Evolutionary conservation across 2,113 vertebrate species (phyloP).

Genomic region (Mesocricetus auratus): DNA sequence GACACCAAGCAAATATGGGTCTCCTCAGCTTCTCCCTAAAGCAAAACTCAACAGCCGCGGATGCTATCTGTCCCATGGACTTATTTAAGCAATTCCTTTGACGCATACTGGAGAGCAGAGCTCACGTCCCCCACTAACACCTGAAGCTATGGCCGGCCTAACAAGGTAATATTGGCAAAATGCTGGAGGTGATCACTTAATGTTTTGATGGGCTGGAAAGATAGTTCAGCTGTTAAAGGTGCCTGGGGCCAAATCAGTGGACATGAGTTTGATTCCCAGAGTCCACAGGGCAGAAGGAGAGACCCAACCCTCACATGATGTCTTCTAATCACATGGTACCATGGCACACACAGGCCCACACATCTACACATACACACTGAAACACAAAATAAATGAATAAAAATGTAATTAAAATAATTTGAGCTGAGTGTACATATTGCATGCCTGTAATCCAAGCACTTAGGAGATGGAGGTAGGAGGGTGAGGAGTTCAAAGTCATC

Average conservation of each 20-base stretch:
- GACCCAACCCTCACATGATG: no score
- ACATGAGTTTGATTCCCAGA: background rate
- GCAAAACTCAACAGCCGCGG: background rate
- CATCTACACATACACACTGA: background rate
- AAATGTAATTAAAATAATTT: background rate
- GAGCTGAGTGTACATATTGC: background rate
- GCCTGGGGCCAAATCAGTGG: background rate
- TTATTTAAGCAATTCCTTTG: background rate
- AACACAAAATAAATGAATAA: background rate
- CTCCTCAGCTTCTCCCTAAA: background rate
- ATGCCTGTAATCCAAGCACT: background rate
- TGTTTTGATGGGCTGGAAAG: background rate
- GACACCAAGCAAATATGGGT: background rate
- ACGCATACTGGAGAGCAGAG: background rate
- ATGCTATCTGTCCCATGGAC: rapidly evolving
- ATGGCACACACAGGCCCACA: background rate
- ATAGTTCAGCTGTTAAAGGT: background rate
- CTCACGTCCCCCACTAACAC: background rate
- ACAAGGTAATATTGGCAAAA: constrained; percentile 1
- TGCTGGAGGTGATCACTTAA: constrained; percentile 4
- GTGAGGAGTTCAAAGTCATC: background rate
- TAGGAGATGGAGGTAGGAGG: background rate
- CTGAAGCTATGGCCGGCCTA: background rate
- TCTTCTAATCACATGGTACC: background rate
- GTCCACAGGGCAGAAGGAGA: background rate